phyloP scores from a whole-genome alignment of 2,797 vertebrate genomes.

The Morelia viridis region DNA sequence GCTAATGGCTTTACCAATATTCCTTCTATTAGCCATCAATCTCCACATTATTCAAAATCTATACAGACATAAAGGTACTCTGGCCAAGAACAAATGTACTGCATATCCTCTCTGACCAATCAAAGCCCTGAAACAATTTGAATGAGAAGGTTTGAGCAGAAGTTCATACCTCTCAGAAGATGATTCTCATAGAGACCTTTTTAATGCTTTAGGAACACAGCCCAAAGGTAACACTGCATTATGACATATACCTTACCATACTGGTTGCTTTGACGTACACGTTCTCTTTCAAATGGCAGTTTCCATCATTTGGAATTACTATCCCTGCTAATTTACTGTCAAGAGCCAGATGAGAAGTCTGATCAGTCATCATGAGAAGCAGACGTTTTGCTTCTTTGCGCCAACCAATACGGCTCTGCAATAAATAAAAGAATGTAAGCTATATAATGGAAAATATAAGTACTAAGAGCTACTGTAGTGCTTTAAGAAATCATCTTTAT shows the following conservation, averaged over 20 bases:
- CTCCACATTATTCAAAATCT: not conserved
- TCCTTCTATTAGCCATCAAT: not conserved
- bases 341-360: constrained; percentile 95
- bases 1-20: not conserved
- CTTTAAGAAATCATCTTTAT: not conserved
- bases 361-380: constrained; percentile 96
- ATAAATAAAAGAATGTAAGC: constrained; percentile 43
- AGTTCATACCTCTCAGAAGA: not conserved
- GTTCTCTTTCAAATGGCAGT: constrained; percentile 91
- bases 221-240: constrained; percentile 29
- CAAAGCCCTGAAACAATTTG: not conserved
- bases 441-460: not conserved
- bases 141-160: not conserved
- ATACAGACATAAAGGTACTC: not conserved
- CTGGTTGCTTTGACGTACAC: constrained; percentile 85
- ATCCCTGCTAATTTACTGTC: constrained; percentile 96
- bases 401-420: constrained; percentile 91
- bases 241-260: constrained; percentile 84
- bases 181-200: not conserved
- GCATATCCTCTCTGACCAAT: not conserved
- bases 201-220: not conserved
- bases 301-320: constrained; percentile 90
- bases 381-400: constrained; percentile 90
- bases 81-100: not conserved
- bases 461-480: not conserved